Conservation (phyloP, 23 tunicate genomes). For the Trididemnum nubilum region DNA sequence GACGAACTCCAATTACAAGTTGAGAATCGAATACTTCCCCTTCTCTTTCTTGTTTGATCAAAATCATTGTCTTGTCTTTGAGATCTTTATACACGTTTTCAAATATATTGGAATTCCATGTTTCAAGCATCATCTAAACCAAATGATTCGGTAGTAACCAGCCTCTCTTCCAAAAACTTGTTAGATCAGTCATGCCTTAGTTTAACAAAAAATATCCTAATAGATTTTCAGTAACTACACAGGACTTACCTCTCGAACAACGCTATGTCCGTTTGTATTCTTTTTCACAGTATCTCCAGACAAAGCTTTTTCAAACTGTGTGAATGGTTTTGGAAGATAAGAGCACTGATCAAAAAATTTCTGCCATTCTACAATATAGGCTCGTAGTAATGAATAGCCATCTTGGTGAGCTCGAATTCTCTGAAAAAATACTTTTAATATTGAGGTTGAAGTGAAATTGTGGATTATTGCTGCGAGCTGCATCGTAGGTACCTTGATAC, state of each 20-base stretch:
- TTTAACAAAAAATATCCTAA: too few relatives aligned
- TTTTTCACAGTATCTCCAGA: conserved; percentile 15
- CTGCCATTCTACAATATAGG: conserved; percentile 76
- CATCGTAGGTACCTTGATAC: too few relatives aligned
- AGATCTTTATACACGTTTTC: conserved; percentile 35
- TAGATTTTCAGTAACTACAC: too few relatives aligned
- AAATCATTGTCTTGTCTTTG: conserved; percentile 73
- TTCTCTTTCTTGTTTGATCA: conserved; percentile 67
- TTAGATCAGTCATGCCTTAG: neutral
- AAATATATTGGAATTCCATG: conserved; percentile 73
- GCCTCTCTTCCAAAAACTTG: neutral
- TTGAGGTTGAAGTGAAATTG: neutral
- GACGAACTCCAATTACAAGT: conserved; percentile 86
- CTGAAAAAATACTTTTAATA: conserved; percentile 43
- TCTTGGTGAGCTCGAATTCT: conserved; percentile 66
- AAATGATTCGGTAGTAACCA: too few relatives aligned
- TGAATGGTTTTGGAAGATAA: conserved; percentile 74
- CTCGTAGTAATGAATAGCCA: conserved; percentile 64
- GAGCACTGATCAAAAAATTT: conserved; percentile 75
- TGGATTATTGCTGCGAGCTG: neutral
- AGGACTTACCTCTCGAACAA: conserved; percentile 67
- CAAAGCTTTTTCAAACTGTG: conserved; percentile 58
- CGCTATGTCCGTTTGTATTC: conserved; percentile 35
- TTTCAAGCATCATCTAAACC: conserved; percentile 71
- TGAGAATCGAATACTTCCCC: conserved; percentile 77